Evolutionary conservation across 2,888 invertebrate genomes (phyloP), one percentile per base, ranked within the genome.

Genomic region (Acleris laterana): DNA sequence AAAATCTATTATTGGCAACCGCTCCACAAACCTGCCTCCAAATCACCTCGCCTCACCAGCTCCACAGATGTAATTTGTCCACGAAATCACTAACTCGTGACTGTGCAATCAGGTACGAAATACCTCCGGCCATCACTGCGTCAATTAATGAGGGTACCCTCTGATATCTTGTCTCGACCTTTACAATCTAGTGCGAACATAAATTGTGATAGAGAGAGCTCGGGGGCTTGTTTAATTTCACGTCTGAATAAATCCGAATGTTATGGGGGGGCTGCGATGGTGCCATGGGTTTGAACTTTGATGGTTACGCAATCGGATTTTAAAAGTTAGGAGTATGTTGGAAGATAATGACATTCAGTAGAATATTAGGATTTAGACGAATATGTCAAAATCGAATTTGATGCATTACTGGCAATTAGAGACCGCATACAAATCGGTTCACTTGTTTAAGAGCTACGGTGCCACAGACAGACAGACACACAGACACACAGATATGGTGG

Each of bases 171-270:
- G 72, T 61, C 70, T 72, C 74, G 84, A 80, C 85, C 85, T 82
- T 84, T 81, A 85, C 86, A 87, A 87, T 87, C 88, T 89, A 90
- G 89, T 90, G 89, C 83, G 88, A 87, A 89, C 89, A 88, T 92
- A 90, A 90, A 92, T 89, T 87, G 86, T 87, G 86, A 89, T 88
- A 87, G 88, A 84, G 85, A 82, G 84, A 60, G 87, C 87, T 77
- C 72, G 73, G 87, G 86, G 88, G 84, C 87, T 88, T 90, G 89
- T 90, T 90, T 91, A 89, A 90, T 92, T 91, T 92, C 91, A 92
- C 90, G 91, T 85, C 85, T 90, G 90, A 88, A 91, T 91, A 90
- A 91, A 90, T 90, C 87, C 89, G 85, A 90, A 91, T 89, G 91
- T 85, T 69, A 70, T 69, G 84, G 82, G 84, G 84, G 79, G n/a